Conservation (phyloP, 1,140 invertebrate species). For the Aradophagus sp. region DNA sequence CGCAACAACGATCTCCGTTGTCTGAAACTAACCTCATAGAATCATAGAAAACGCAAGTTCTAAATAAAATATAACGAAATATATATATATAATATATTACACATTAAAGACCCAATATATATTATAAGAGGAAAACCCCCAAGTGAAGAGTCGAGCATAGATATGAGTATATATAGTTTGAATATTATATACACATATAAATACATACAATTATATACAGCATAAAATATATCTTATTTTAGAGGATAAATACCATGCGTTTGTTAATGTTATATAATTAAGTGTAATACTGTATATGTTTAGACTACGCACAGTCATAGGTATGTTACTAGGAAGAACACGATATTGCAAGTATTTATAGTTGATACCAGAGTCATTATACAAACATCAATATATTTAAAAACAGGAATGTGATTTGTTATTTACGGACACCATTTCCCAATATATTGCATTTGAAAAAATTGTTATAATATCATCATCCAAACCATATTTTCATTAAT, state of each 20-base stretch:
- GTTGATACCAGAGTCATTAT: slow-evolving; percentile 46
- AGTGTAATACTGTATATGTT: slow-evolving; percentile 53
- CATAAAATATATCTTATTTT: too few relatives aligned
- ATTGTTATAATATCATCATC: too few relatives aligned
- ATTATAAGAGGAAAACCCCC: too few relatives aligned
- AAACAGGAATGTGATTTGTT: slow-evolving; percentile 1
- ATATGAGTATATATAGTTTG: slow-evolving; percentile 54
- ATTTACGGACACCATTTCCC: too few relatives aligned
- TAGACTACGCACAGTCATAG: slow-evolving; percentile 60
- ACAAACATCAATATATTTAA: slow-evolving; percentile 50
- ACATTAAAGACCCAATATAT: too few relatives aligned
- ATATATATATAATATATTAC: slow-evolving; percentile 39
- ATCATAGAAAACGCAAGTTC: slow-evolving; percentile 58
- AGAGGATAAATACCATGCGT: slow-evolving; percentile 60
- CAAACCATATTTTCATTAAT: too few relatives aligned
- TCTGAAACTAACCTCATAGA: slow-evolving; percentile 66
- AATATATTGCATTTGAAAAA: too few relatives aligned
- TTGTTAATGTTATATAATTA: slow-evolving; percentile 62
- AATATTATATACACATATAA: slow-evolving; percentile 40
- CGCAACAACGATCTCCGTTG: slow-evolving; percentile 68
- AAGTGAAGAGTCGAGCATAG: too few relatives aligned
- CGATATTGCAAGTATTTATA: slow-evolving; percentile 51
- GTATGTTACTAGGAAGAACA: slow-evolving; percentile 37
- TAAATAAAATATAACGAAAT: slow-evolving; percentile 45
- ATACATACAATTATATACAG: too few relatives aligned